A percentile compares a stretch with the other conserved stretches of the same genome.
Conservation (phyloP, 2,113 vertebrate genomes). For the Gavialis gangeticus region DNA sequence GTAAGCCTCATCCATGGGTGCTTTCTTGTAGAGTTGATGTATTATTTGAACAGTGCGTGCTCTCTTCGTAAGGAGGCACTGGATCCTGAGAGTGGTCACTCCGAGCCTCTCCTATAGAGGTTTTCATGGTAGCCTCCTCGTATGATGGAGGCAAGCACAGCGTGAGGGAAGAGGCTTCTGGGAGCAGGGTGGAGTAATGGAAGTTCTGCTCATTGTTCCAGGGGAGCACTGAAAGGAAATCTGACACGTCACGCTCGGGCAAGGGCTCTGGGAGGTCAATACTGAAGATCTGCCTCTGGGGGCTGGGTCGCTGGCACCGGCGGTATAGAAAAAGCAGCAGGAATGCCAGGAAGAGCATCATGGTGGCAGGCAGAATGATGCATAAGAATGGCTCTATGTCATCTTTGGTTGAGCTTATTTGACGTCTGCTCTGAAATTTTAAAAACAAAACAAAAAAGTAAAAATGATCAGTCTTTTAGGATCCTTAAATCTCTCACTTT, state of each 20-base stretch:
- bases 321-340: slow-evolving; percentile 82
- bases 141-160: slow-evolving; percentile 86
- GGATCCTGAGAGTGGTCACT: slow-evolving; percentile 46
- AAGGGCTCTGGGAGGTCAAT: slow-evolving; percentile 82
- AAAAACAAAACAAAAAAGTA: neutral
- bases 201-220: slow-evolving; percentile 70
- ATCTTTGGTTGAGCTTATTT: slow-evolving; percentile 74
- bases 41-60: neutral
- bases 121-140: slow-evolving; percentile 85
- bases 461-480: neutral
- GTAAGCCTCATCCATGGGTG: neutral
- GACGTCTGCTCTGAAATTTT: slow-evolving; percentile 81
- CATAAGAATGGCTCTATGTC: slow-evolving; percentile 86
- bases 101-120: slow-evolving; percentile 74
- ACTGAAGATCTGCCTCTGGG: slow-evolving; percentile 82
- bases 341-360: slow-evolving; percentile 86
- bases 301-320: slow-evolving; percentile 69
- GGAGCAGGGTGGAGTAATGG: slow-evolving; percentile 72
- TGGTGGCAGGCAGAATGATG: slow-evolving; percentile 82
- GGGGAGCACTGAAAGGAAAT: slow-evolving; percentile 65
- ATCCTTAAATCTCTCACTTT: neutral
- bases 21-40: slow-evolving; percentile 7
- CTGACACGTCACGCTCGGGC: slow-evolving; percentile 4
- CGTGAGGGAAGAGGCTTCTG: slow-evolving; percentile 77
- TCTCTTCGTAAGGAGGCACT: slow-evolving; percentile 67